Percentiles rank a stretch among this genome's conserved stretches.
Conservation (phyloP, 2,797 vertebrate genomes). For the Glyptemys insculpta region DNA sequence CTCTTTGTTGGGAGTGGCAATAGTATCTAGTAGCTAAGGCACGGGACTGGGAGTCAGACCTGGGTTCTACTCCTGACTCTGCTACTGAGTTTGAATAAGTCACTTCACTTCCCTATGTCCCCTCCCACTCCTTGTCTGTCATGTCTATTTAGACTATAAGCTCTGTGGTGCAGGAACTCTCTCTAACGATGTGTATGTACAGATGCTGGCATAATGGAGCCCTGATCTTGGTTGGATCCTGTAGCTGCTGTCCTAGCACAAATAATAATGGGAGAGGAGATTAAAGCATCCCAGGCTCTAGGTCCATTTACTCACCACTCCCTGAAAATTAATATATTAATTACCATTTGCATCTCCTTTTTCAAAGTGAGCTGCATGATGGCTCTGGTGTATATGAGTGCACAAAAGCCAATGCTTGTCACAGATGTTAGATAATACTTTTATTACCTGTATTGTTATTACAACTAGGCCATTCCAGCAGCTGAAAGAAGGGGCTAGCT, state of each 20-base stretch:
- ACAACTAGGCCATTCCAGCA: neutral
- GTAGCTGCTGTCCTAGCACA: conserved; percentile 61
- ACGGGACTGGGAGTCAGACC: conserved; percentile 14
- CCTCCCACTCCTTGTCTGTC: neutral
- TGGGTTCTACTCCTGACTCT: neutral
- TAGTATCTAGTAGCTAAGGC: neutral
- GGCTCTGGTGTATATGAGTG: neutral
- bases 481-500: neutral
- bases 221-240: conserved; percentile 27
- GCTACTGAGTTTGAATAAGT: neutral
- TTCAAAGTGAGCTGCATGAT: neutral
- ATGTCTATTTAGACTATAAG: neutral
- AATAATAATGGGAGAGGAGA: conserved; percentile 42
- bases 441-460: conserved; percentile 31
- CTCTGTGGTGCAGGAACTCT: neutral
- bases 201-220: conserved; percentile 48
- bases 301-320: conserved; percentile 38
- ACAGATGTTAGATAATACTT: neutral
- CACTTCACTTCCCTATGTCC: neutral
- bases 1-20: neutral
- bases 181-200: conserved; percentile 39
- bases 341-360: neutral
- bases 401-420: conserved; percentile 4
- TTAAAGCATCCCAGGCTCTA: conserved; percentile 63
- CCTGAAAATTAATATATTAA: neutral